phyloP scores from a whole-genome alignment of 1,140 invertebrate genomes.

The Pachyrhynchus sulphureomaculatus region DNA sequence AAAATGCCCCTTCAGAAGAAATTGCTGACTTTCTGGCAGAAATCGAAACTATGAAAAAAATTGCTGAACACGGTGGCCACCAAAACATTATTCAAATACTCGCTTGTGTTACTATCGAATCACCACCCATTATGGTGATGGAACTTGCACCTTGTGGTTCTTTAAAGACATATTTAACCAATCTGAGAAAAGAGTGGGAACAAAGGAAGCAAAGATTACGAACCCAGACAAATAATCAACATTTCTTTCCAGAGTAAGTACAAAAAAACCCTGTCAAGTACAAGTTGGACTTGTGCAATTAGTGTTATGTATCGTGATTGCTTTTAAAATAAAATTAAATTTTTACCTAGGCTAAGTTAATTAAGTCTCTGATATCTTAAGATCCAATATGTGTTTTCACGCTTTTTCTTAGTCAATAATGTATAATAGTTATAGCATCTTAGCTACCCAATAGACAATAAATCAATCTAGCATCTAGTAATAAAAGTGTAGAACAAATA shows the following conservation, averaged over 20 bases:
- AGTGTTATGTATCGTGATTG: too few relatives aligned
- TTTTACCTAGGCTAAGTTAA: too few relatives aligned
- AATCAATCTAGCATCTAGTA: too few relatives aligned
- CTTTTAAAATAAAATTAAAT: too few relatives aligned
- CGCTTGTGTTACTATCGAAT: constrained; percentile 72
- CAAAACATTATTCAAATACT: constrained; percentile 76
- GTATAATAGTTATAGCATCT: too few relatives aligned
- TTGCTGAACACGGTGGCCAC: constrained; percentile 63
- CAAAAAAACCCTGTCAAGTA: too few relatives aligned
- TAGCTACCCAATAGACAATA: too few relatives aligned
- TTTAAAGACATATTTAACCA: constrained; percentile 57
- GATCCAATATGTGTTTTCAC: too few relatives aligned
- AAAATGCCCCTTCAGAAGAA: constrained; percentile 59
- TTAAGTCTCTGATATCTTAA: too few relatives aligned
- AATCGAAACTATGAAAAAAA: constrained; percentile 76
- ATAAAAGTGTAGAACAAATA: too few relatives aligned
- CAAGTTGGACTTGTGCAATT: too few relatives aligned
- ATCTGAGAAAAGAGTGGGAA: constrained; percentile 45
- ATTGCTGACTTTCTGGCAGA: constrained; percentile 70
- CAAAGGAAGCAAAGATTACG: constrained; percentile 12
- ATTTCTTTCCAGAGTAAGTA: constrained; percentile 42
- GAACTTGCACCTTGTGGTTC: constrained; percentile 80
- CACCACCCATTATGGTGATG: constrained; percentile 72
- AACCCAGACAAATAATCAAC: constrained; percentile 6
- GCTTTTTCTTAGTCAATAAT: too few relatives aligned